These are phyloP conservation scores for Rhagium mordax DNA, from an alignment of 2,888 invertebrate species.

Conservation along the genomic window DNA sequence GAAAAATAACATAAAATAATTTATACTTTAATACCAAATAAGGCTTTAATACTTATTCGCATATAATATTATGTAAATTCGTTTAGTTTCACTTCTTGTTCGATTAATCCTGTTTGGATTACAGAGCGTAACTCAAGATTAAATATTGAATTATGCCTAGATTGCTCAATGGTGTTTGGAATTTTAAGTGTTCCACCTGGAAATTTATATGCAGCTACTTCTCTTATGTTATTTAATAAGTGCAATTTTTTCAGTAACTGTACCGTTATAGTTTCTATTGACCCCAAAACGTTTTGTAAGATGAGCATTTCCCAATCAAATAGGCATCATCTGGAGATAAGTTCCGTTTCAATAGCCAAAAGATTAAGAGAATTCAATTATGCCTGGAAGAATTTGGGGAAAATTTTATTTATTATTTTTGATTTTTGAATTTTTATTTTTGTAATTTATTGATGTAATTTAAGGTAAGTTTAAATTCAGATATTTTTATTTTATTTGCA, in stretches of 20 bases:
- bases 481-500: too few relatives aligned
- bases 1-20: slow-evolving; percentile 16
- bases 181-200: background rate
- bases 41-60: slow-evolving; percentile 32
- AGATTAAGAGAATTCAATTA: too few relatives aligned
- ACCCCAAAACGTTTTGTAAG: too few relatives aligned
- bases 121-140: background rate
- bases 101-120: slow-evolving; percentile 26
- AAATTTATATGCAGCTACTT: background rate
- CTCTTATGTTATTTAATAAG: background rate
- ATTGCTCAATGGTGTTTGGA: background rate
- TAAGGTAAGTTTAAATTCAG: too few relatives aligned
- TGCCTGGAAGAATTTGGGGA: too few relatives aligned
- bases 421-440: too few relatives aligned
- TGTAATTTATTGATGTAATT: too few relatives aligned
- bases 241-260: background rate
- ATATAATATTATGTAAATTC: slow-evolving; percentile 25
- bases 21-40: slow-evolving; percentile 30
- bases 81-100: slow-evolving; percentile 35
- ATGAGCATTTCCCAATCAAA: too few relatives aligned
- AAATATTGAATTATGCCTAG: slow-evolving; percentile 16
- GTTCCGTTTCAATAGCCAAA: too few relatives aligned
- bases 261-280: too few relatives aligned
- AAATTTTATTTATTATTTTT: too few relatives aligned
- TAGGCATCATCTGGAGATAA: too few relatives aligned